Evolutionary conservation across 2,797 vertebrate species (phyloP).

Genomic region (Sebastes reedi): DNA sequence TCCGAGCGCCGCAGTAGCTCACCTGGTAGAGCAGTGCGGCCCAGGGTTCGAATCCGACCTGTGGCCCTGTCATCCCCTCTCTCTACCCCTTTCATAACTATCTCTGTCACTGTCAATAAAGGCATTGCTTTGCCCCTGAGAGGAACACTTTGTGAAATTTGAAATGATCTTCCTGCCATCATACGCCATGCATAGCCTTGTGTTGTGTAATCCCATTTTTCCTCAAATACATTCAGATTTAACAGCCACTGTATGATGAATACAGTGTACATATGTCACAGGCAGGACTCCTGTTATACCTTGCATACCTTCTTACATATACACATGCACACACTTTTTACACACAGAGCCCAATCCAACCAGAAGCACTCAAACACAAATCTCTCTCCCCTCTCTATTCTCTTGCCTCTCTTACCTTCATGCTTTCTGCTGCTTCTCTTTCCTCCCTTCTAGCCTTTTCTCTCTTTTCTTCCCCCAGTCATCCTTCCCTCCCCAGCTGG

Average conservation of each 20-base stretch:
- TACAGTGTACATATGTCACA: background rate
- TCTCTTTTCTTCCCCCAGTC: background rate
- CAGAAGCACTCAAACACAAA: background rate
- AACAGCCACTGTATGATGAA: background rate
- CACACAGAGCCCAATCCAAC: background rate
- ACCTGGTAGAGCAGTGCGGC: too few species aligned
- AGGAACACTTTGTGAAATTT: background rate
- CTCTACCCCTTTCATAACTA: too few species aligned
- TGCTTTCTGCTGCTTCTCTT: constrained; percentile 8
- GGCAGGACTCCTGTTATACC: background rate
- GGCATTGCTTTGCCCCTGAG: background rate
- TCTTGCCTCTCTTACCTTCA: constrained; percentile 4
- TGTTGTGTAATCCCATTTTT: background rate
- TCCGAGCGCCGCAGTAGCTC: too few species aligned
- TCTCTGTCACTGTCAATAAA: too few species aligned
- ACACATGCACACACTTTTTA: background rate
- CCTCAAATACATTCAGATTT: background rate
- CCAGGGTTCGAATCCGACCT: too few species aligned
- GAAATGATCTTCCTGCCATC: background rate
- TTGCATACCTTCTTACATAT: background rate
- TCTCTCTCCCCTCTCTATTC: background rate
- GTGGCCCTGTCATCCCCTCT: too few species aligned
- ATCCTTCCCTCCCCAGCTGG: constrained; percentile 51
- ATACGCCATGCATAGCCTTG: background rate
- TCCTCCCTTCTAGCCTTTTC: constrained; percentile 1